Evolutionary conservation across 2,113 vertebrate genomes (phyloP).

Genomic region (Pterophyllum scalare): DNA sequence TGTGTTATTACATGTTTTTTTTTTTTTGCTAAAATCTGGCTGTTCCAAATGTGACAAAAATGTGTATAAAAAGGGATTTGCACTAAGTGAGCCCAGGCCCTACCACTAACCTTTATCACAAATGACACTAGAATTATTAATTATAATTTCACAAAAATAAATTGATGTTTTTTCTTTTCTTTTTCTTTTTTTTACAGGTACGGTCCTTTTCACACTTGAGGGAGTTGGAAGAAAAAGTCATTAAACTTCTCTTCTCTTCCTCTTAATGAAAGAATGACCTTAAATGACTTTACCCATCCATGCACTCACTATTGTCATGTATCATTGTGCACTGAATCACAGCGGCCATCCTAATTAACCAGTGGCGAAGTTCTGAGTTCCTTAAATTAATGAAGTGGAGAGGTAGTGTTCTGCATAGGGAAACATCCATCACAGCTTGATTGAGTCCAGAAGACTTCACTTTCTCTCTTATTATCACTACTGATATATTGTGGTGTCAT

Average conservation of each 20-base stretch:
- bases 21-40: not conserved
- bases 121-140: slow-evolving; percentile 26
- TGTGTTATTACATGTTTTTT: too few relatives aligned
- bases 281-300: slow-evolving; percentile 67
- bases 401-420: slow-evolving; percentile 53
- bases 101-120: not conserved
- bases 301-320: slow-evolving; percentile 67
- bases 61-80: not conserved
- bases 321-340: slow-evolving; percentile 69
- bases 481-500: slow-evolving; percentile 40
- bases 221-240: slow-evolving; percentile 61
- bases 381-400: slow-evolving; percentile 72
- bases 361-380: slow-evolving; percentile 62
- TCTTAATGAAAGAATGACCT: slow-evolving; percentile 71
- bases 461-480: slow-evolving; percentile 47
- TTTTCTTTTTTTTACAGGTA: slow-evolving; percentile 18
- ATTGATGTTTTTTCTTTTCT: slow-evolving; percentile 30
- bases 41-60: not conserved
- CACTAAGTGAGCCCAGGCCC: not conserved
- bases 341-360: slow-evolving; percentile 74
- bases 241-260: slow-evolving; percentile 50
- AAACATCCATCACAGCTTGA: slow-evolving; percentile 74
- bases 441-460: slow-evolving; percentile 54
- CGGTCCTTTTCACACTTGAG: slow-evolving; percentile 57
- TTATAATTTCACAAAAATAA: slow-evolving; percentile 19